A percentile compares a stretch with the other conserved stretches of the same genome.
These are phyloP conservation scores for Agriopis marginaria DNA, from an alignment of 2,888 invertebrate species.

Conservation along the genomic window DNA sequence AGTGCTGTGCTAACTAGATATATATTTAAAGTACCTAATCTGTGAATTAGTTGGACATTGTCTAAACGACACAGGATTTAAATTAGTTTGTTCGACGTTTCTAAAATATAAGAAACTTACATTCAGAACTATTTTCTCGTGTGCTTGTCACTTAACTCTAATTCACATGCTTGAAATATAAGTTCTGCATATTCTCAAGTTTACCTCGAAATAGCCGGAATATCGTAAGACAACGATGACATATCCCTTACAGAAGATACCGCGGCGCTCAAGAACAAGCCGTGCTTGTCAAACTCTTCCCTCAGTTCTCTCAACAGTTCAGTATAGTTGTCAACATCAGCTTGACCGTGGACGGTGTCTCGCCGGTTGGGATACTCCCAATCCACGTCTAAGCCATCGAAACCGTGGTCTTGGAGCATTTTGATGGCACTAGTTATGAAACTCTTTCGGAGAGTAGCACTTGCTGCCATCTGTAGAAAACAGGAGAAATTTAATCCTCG, in stretches of 20 bases:
- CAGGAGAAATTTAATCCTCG: neutral
- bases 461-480: slow-evolving; percentile 71
- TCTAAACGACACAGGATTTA: too few species aligned
- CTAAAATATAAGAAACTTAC: too few species aligned
- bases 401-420: slow-evolving; percentile 85
- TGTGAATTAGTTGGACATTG: too few species aligned
- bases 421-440: slow-evolving; percentile 86
- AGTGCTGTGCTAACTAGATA: too few species aligned
- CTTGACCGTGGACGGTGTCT: slow-evolving; percentile 72
- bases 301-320: slow-evolving; percentile 85
- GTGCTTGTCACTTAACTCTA: too few species aligned
- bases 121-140: too few species aligned
- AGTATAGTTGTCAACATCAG: slow-evolving; percentile 83
- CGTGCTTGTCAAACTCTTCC: slow-evolving; percentile 81
- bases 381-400: slow-evolving; percentile 91
- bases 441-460: slow-evolving; percentile 68
- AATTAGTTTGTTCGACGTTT: too few species aligned
- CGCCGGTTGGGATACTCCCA: slow-evolving; percentile 90
- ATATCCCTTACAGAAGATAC: slow-evolving; percentile 83
- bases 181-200: too few species aligned
- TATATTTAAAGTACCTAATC: too few species aligned
- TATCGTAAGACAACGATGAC: slow-evolving; percentile 86
- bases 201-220: slow-evolving; percentile 84
- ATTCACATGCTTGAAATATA: too few species aligned
- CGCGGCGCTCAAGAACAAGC: slow-evolving; percentile 86